Evolutionary conservation across 2,113 vertebrate species (phyloP).

Genomic region (Cardinalis cardinalis): DNA sequence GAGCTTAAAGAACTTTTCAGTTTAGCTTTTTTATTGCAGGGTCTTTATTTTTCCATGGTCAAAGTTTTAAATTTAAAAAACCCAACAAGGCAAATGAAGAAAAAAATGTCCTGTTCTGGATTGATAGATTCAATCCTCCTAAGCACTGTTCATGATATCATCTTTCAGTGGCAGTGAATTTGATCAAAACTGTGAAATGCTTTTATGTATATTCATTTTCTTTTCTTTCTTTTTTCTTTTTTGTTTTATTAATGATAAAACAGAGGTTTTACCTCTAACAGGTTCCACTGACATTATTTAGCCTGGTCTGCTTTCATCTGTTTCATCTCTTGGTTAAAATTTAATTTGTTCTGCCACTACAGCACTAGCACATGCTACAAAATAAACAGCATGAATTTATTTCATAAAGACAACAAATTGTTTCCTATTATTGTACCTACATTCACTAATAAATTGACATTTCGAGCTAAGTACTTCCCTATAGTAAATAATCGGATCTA

Average conservation of each 20-base stretch:
- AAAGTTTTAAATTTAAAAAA: neutral
- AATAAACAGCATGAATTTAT: neutral
- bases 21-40: neutral
- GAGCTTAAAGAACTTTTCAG: neutral
- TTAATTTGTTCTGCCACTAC: neutral
- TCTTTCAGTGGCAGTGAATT: neutral
- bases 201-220: neutral
- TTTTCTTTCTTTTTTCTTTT: too few species aligned
- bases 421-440: neutral
- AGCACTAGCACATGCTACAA: neutral
- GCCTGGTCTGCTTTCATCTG: neutral
- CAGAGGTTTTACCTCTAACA: neutral
- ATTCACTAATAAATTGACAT: neutral
- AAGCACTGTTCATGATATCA: rapidly evolving
- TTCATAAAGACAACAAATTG: neutral
- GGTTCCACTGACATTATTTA: neutral
- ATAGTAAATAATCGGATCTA: neutral
- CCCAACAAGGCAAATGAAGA: neutral
- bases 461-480: constrained; percentile 1
- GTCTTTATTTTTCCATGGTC: neutral
- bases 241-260: too few species aligned
- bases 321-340: neutral
- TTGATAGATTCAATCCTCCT: neutral
- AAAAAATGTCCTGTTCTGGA: neutral
- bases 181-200: neutral